Evolutionary conservation across 2,797 vertebrate genomes (phyloP).

Genomic region (Anas capensis): DNA sequence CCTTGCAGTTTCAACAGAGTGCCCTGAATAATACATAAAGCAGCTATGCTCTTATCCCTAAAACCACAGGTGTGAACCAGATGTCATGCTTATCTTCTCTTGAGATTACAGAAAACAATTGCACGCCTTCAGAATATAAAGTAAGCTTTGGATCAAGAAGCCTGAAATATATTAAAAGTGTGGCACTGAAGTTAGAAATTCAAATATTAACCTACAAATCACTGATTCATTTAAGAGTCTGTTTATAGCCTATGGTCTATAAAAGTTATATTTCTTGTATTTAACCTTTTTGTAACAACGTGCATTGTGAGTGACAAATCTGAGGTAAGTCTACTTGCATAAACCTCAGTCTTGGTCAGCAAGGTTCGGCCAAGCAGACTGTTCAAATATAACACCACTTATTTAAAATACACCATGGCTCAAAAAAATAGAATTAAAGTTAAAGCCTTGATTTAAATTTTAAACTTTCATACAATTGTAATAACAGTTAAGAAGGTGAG

Average conservation of each 20-base stretch:
- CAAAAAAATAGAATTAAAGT: conserved; percentile 15
- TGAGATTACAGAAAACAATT: conserved; percentile 79
- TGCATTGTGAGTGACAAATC: background rate
- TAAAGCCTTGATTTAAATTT: conserved; percentile 12
- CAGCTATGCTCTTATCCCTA: conserved; percentile 68
- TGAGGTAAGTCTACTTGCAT: conserved; percentile 17
- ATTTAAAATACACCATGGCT: background rate
- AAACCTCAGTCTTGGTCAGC: background rate
- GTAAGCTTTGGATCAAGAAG: conserved; percentile 69
- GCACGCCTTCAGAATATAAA: conserved; percentile 77
- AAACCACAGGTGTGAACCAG: conserved; percentile 81
- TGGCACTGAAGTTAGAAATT: conserved; percentile 74
- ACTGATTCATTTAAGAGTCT: conserved; percentile 73
- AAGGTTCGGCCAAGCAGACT: background rate
- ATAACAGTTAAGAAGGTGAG: conserved; percentile 10
- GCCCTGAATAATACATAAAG: conserved; percentile 73
- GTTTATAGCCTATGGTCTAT: background rate
- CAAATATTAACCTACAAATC: conserved; percentile 79
- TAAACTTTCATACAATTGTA: conserved; percentile 16
- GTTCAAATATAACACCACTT: background rate
- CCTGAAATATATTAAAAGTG: conserved; percentile 76
- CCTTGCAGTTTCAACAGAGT: conserved; percentile 31
- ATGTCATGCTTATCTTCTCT: conserved; percentile 79
- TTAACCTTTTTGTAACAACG: conserved; percentile 31
- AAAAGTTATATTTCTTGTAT: conserved; percentile 1